Base-by-base conservation (phyloP, 2,888 invertebrate genomes). In the Biston stratarius region DNA sequence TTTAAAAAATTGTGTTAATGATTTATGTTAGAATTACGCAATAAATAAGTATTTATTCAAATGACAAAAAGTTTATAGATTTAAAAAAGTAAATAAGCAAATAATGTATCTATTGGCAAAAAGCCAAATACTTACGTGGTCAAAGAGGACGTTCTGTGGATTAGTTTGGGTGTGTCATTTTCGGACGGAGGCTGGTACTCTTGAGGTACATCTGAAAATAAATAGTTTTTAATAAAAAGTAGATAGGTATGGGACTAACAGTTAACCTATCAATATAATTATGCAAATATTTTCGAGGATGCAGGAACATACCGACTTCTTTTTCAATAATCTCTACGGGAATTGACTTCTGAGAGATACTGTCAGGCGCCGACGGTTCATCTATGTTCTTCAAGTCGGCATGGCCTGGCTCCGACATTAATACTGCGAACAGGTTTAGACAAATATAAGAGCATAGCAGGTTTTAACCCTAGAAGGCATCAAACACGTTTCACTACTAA, bases 131-230 rank as follows among this genome's bases (percentile, higher is more conserved):
- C 90, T 88, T 85, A 95, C 82, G 95, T 94, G 7, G 94, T 95
- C 44, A 95, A 80, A 36, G 95, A 96, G 10, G 95, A 95, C 48
- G 94, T 94, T 76, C 96, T 95, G 76, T 96, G 96, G 36, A 95
- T 86, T 44, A 96, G 84, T 76, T 94, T 94, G n/a, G 91, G 89
- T 6, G 94, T 89, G 8, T 82, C 82, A 7, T 83, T 80, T 34
- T 76, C 84, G 2, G 81, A 77, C 0, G 83, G 77, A 0, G 81
- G 79, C 64, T 82, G 78, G 69, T 82, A 83, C 52, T 91, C 89
- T 78, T 86, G 89, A 36, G 90, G 82, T 0, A 83, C 76, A 70
- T 91, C 93, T 93, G 71, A 49, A 84, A 76, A 47, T 7, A 47
- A 48, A 48, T 11, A 11, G 47, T 24, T 6, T 24, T 24, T 3